Percentiles rank a stretch among this genome's conserved stretches.
Evolutionary conservation across 2,797 vertebrate species (phyloP).

Genomic region (Protonibea diacanthus): DNA sequence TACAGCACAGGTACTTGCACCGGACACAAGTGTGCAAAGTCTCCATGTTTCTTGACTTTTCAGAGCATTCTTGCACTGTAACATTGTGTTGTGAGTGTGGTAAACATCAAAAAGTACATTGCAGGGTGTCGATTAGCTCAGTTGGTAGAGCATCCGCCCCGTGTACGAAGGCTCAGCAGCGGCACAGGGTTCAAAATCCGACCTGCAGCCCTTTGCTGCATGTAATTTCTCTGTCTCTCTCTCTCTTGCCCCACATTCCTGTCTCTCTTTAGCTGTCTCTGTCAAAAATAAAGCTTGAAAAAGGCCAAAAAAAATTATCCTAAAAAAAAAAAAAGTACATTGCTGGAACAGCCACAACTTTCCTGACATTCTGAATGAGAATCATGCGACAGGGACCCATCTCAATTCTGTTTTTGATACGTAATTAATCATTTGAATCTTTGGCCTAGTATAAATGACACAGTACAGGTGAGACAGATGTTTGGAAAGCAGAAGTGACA

Average conservation of each 20-base stretch:
- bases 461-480: no score
- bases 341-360: neutral
- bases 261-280: no score
- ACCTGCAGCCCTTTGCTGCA: no score
- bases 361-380: neutral
- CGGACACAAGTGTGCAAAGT: neutral
- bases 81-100: neutral
- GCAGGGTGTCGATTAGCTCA: neutral
- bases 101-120: neutral
- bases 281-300: no score
- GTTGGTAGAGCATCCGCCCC: no score
- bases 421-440: neutral
- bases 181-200: no score
- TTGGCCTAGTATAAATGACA: neutral
- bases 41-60: neutral
- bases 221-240: no score
- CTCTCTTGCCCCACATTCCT: no score
- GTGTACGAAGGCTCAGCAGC: no score
- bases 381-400: neutral
- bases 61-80: neutral
- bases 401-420: neutral
- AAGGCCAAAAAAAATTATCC: no score
- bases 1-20: no score
- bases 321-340: neutral
- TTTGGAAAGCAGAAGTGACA: neutral